phyloP scores from a whole-genome alignment of 2,888 invertebrate genomes.

The Morpho helenor region DNA sequence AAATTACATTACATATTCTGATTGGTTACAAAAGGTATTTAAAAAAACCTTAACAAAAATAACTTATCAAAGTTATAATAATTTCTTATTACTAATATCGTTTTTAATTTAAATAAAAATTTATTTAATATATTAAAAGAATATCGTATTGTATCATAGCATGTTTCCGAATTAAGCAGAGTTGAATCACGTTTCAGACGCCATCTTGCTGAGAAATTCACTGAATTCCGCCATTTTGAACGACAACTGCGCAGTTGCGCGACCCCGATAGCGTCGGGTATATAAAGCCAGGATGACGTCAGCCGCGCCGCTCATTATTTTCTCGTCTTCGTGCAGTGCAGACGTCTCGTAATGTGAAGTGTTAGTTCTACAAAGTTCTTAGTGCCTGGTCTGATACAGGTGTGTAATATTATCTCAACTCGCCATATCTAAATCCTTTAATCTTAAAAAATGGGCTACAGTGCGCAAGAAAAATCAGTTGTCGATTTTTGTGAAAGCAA shows the following conservation, averaged over 20 bases:
- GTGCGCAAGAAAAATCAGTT: slow-evolving; percentile 63
- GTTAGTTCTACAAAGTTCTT: slow-evolving; percentile 43
- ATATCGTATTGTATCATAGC: slow-evolving; percentile 9
- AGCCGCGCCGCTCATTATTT: slow-evolving; percentile 45
- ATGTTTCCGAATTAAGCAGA: slow-evolving; percentile 4
- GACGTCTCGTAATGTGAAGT: slow-evolving; percentile 61
- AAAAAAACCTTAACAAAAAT: too few species aligned
- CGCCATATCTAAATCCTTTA: slow-evolving; percentile 48
- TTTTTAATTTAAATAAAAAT: too few species aligned
- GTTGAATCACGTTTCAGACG: slow-evolving; percentile 28
- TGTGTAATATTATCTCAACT: slow-evolving; percentile 63
- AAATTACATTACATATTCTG: too few species aligned
- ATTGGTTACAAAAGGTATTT: too few species aligned
- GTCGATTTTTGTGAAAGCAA: slow-evolving; percentile 77
- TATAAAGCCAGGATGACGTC: slow-evolving; percentile 60
- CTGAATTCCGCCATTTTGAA: slow-evolving; percentile 57
- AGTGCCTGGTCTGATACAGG: slow-evolving; percentile 72
- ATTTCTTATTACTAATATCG: too few species aligned
- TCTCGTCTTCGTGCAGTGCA: slow-evolving; percentile 45
- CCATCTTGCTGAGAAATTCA: slow-evolving; percentile 30
- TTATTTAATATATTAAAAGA: too few species aligned
- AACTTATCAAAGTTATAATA: too few species aligned
- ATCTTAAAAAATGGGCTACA: slow-evolving; percentile 64
- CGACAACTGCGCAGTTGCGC: slow-evolving; percentile 52
- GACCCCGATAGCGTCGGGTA: slow-evolving; percentile 43